Percentiles rank a stretch among this genome's conserved stretches.
Conservation (phyloP, 2,797 vertebrate species). For the Brachymystax lenok region DNA sequence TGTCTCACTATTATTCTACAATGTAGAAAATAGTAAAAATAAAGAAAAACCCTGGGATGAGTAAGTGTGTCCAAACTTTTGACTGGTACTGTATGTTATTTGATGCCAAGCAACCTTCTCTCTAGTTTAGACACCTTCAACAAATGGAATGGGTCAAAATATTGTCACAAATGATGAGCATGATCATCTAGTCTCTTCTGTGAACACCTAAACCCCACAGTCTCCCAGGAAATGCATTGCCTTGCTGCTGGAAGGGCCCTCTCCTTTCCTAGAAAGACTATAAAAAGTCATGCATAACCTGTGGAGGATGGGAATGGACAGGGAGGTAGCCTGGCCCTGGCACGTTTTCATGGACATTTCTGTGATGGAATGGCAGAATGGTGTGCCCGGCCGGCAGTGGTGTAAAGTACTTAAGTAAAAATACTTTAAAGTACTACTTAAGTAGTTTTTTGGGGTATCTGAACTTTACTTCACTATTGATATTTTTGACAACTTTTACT, state of each 20-base stretch:
- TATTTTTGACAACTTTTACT: too few relatives aligned
- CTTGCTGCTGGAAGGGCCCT: not conserved
- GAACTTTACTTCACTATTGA: too few relatives aligned
- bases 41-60: too few relatives aligned
- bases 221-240: not conserved
- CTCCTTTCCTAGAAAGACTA: not conserved
- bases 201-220: not conserved
- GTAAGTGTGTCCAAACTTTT: not conserved
- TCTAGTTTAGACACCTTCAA: not conserved
- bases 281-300: not conserved
- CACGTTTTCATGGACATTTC: slow-evolving; percentile 1
- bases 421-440: too few relatives aligned
- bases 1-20: too few relatives aligned
- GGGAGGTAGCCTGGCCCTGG: not conserved
- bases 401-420: too few relatives aligned
- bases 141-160: not conserved
- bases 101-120: too few relatives aligned
- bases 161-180: not conserved
- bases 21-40: too few relatives aligned
- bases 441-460: too few relatives aligned
- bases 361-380: not conserved
- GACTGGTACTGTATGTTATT: too few relatives aligned
- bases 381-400: not conserved
- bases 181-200: not conserved
- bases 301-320: not conserved